These are phyloP conservation scores for Yponomeuta plumbellus DNA, from an alignment of 2,888 invertebrate species.

Conservation along the genomic window DNA sequence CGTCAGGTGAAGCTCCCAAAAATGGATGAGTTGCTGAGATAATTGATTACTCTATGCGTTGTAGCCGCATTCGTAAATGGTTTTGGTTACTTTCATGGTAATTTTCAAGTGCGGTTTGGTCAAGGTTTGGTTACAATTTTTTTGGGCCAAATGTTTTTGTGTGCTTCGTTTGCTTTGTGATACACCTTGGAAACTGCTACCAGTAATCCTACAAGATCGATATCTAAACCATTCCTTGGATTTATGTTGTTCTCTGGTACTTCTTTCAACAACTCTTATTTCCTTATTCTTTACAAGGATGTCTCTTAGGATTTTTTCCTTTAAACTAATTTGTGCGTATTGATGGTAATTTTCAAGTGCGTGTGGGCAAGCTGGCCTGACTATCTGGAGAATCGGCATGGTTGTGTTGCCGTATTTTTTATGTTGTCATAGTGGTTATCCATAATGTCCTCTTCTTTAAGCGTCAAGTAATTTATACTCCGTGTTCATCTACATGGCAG, in stretches of 20 bases:
- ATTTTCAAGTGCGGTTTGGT: too few species aligned
- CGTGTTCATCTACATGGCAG: background rate
- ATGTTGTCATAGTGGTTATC: too few species aligned
- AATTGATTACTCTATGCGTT: slow-evolving; percentile 2
- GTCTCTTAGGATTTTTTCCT: too few species aligned
- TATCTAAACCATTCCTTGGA: background rate
- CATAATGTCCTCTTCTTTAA: too few species aligned
- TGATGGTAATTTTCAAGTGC: too few species aligned
- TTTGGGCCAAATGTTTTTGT: background rate
- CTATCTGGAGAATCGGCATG: too few species aligned
- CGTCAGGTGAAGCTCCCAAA: slow-evolving; percentile 26
- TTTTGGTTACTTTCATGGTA: too few species aligned
- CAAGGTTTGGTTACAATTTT: background rate
- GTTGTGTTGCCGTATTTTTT: too few species aligned
- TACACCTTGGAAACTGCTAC: background rate
- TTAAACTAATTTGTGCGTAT: too few species aligned
- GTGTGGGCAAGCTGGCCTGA: too few species aligned
- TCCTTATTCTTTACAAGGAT: background rate
- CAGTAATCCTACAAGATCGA: background rate
- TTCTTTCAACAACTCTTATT: background rate
- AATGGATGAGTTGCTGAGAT: slow-evolving; percentile 20
- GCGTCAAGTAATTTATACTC: background rate
- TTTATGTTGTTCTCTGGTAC: background rate
- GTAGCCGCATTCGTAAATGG: background rate
- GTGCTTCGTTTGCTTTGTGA: background rate